Conservation (phyloP, 2,888 invertebrate genomes). For the Polydrusus pterygomalis region DNA sequence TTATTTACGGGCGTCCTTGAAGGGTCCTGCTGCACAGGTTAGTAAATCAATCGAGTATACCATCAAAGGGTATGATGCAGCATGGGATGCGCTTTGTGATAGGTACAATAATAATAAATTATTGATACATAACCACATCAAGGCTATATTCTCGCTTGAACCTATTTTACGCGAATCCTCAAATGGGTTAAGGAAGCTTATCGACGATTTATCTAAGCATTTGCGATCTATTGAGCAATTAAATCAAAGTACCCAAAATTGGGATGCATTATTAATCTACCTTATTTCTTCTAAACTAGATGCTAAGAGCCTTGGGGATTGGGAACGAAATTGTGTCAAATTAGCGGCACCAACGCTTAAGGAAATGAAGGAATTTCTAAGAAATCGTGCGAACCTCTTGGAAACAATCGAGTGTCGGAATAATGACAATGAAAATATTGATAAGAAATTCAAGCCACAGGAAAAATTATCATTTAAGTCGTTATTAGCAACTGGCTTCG, state of each 20-base stretch:
- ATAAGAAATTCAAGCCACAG: neutral
- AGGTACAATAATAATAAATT: slow-evolving; percentile 49
- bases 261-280: slow-evolving; percentile 10
- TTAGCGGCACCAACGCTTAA: neutral
- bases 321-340: slow-evolving; percentile 12
- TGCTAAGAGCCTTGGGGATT: neutral
- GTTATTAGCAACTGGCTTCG: slow-evolving; percentile 2
- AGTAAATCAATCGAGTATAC: slow-evolving; percentile 34
- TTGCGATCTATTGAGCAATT: slow-evolving; percentile 32
- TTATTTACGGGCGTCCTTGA: slow-evolving; percentile 28
- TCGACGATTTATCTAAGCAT: slow-evolving; percentile 53
- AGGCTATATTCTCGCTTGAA: slow-evolving; percentile 47
- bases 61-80: slow-evolving; percentile 37
- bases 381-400: slow-evolving; percentile 23
- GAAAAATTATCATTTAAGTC: neutral
- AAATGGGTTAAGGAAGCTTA: slow-evolving; percentile 14
- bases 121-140: slow-evolving; percentile 51
- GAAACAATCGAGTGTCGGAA: slow-evolving; percentile 28
- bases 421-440: too few species aligned
- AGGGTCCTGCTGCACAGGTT: slow-evolving; percentile 12
- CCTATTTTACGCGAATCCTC: slow-evolving; percentile 51
- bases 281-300: slow-evolving; percentile 6
- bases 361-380: neutral
- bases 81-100: slow-evolving; percentile 41
- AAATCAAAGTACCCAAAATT: slow-evolving; percentile 2